Percentiles rank a stretch among this genome's conserved stretches.
Evolutionary conservation across 2,113 vertebrate genomes (phyloP).

Genomic region (Plecturocebus donacophilus): DNA sequence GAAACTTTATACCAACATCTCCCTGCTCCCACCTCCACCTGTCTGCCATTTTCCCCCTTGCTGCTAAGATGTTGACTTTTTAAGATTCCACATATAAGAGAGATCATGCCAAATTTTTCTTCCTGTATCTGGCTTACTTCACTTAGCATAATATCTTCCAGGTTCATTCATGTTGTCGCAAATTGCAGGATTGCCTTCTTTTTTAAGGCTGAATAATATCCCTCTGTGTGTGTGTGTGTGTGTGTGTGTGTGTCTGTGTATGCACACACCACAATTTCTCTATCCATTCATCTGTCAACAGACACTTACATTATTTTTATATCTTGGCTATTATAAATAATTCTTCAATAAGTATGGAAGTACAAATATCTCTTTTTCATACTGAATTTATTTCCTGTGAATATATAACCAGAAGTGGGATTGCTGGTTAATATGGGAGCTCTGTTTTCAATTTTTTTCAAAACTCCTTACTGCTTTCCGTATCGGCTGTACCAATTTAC

Average conservation of each 20-base stretch:
- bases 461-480: background rate
- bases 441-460: background rate
- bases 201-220: background rate
- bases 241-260: background rate
- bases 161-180: background rate
- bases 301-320: background rate
- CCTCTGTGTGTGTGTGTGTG: background rate
- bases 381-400: background rate
- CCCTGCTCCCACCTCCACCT: no score
- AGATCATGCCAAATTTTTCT: background rate
- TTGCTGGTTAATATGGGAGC: background rate
- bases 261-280: background rate
- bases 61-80: background rate
- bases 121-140: background rate
- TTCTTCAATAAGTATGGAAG: background rate
- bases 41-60: background rate
- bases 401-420: background rate
- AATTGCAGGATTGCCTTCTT: background rate
- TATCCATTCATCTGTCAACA: background rate
- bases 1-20: background rate
- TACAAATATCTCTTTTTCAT: background rate
- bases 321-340: background rate
- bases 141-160: background rate
- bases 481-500: background rate
- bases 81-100: background rate